Evolutionary conservation across 2,797 vertebrate species (phyloP), one percentile per base, ranked within the genome.

Genomic region (Sebastes matsubarae): DNA sequence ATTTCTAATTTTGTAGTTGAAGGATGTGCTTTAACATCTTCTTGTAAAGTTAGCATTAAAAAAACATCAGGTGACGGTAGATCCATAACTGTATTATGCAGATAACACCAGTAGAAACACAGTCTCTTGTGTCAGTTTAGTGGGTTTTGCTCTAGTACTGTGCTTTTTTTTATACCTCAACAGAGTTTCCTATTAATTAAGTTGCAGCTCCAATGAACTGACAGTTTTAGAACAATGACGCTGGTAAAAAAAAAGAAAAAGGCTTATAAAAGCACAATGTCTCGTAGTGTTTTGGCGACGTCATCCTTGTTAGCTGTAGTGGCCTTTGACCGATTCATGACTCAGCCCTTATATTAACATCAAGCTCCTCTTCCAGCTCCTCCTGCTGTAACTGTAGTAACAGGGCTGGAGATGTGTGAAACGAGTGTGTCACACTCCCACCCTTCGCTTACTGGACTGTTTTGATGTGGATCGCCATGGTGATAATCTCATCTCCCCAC

Each of bases 391-490:
- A 76, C 79, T 57, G 68, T 75, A 71, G 72, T 61, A 82, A 80
- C 63, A 63, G 68, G 46, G 7, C 71, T 73, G 80, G 52, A 83
- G 88, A 72, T 68, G 82, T 87, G 80, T 36, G 75, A 85, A 83
- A 30, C n/a, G 25, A 52, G 42, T 20, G 5, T 50, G 65, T 67
- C 65, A 54, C 84, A 30, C 77, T 82, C 77, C 65, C 76, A 42
- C 82, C 67, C 71, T 68, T 74, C 68, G 67, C 86, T 59, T 36
- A 25, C 72, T 64, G 69, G 58, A 46, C 79, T 92, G 90, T 93
- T 91, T 87, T 90, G 84, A 85, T 83, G 76, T 77, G 78, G 66
- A 79, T 91, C 36, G 4, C 92, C 88, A 92, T 93, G 86, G 88
- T 34, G 86, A 95, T 93, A 91, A 91, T 90, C 91, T 89, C 78